Evolutionary conservation across 2,113 vertebrate species (phyloP), one percentile per base, ranked within the genome.

Genomic region (Gallinago media): DNA sequence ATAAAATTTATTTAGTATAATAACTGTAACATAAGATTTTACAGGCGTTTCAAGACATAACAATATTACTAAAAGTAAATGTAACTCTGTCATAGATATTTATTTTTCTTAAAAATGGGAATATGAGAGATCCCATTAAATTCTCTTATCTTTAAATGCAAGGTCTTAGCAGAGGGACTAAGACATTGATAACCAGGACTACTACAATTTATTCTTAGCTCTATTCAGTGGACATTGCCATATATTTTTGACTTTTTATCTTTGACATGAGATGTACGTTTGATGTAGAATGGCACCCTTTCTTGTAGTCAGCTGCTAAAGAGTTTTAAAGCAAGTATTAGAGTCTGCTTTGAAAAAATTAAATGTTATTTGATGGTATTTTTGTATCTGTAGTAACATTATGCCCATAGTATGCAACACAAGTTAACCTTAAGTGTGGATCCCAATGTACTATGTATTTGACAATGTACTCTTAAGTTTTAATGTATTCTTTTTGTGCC

Each of bases 1-100:
- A 96, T 88, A 89, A 86, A 95, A 94, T 93, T 34, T 96, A 96
- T 75, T 90, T 31, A 54, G 9, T 47, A 80, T 81, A 85, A 75
- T 89, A 92, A 29, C 23, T 40, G 72, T 88, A 94, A 82, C 32
- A 29, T n/a, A 42, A 19, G 9, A 85, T 96, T 96, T 94, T 96
- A 85, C 5, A 42, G 56, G 47, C 11, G 2, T 40, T 82, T 23
- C 7, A 68, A 71, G 27, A 34, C 19, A 70, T 52, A 32, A 55
- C 32, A 61, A 36, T 38, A 72, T 58, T 63, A 46, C 19, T 84
- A 52, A 91, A 66, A 62, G 8, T 62, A 90, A 91, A 84, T 52
- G 4, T 56, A 77, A 19, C 7, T 23, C 16, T 47, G 2, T 44
- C 92, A 19, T 23, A 71, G 19, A 67, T 84, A 55, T 34, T 92